These are phyloP conservation scores for Aleadryas rufinucha DNA, from an alignment of 2,113 vertebrate species.

Conservation along the genomic window DNA sequence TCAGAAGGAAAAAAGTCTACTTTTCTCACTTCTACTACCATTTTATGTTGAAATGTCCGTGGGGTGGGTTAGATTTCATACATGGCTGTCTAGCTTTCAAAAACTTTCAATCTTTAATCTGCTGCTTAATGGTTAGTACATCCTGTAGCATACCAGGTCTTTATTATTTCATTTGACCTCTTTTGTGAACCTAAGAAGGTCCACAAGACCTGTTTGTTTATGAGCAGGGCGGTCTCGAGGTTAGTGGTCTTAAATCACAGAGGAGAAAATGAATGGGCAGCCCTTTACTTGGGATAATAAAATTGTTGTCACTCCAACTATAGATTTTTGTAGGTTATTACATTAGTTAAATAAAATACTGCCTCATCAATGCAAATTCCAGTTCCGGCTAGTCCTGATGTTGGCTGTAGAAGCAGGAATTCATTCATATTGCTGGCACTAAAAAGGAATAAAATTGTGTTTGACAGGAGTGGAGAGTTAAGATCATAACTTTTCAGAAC, in stretches of 20 bases:
- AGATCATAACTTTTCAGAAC: constrained; percentile 67
- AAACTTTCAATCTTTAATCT: constrained; percentile 65
- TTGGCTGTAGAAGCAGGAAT: constrained; percentile 48
- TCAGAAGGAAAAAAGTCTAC: constrained; percentile 34
- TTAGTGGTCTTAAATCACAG: constrained; percentile 46
- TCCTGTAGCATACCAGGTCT: constrained; percentile 50
- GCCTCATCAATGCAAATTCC: constrained; percentile 52
- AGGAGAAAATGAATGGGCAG: constrained; percentile 24
- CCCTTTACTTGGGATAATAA: constrained; percentile 32
- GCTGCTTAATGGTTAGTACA: constrained; percentile 57
- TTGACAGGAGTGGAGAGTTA: constrained; percentile 61
- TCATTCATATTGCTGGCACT: constrained; percentile 44
- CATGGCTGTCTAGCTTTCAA: constrained; percentile 46
- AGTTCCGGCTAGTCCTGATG: constrained; percentile 37
- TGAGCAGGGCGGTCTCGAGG: not conserved
- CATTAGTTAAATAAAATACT: constrained; percentile 55
- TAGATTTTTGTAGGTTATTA: constrained; percentile 42
- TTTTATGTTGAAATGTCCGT: constrained; percentile 43
- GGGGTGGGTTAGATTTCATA: constrained; percentile 43
- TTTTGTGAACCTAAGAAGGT: constrained; percentile 54
- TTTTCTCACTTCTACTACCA: constrained; percentile 59
- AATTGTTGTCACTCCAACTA: constrained; percentile 29
- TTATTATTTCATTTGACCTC: constrained; percentile 63
- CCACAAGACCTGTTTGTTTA: constrained; percentile 61
- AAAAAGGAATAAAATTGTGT: constrained; percentile 57